Percentiles rank a stretch among this genome's conserved stretches.
Evolutionary conservation across 2,797 vertebrate genomes (phyloP).

Genomic region (Chromobotia macracanthus): DNA sequence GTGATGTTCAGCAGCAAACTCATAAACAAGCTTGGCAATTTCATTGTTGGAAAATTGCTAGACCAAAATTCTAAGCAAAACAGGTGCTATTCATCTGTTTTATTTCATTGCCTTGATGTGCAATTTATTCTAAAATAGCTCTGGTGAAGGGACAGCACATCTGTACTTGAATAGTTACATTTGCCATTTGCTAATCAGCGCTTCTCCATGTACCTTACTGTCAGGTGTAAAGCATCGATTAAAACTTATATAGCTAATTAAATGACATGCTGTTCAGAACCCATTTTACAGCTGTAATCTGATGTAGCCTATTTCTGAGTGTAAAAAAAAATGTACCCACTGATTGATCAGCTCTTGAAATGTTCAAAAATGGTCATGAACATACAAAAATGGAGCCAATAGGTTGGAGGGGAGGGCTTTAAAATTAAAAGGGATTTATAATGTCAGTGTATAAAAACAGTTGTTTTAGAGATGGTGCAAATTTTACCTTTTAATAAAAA

Average conservation of each 20-base stretch:
- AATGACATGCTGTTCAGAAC: neutral
- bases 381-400: neutral
- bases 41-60: neutral
- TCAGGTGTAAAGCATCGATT: conserved; percentile 1
- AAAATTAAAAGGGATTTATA: too few species aligned
- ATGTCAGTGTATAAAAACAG: too few species aligned
- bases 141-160: neutral
- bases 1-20: conserved; percentile 16
- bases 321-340: neutral
- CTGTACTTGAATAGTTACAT: neutral
- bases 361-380: neutral
- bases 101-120: conserved; percentile 5
- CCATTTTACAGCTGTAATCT: neutral
- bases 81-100: conserved; percentile 23
- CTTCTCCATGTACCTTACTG: neutral
- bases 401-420: too few species aligned
- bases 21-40: neutral
- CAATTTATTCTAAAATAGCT: conserved; percentile 16
- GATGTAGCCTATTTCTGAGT: too few species aligned
- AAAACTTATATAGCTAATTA: neutral
- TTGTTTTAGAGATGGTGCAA: too few species aligned
- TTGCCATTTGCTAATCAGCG: neutral
- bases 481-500: too few species aligned
- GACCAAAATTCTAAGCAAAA: conserved; percentile 9
- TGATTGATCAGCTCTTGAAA: neutral